These are phyloP conservation scores for Brachyhypopomus gauderio DNA, from an alignment of 2,113 vertebrate species.

Conservation along the genomic window DNA sequence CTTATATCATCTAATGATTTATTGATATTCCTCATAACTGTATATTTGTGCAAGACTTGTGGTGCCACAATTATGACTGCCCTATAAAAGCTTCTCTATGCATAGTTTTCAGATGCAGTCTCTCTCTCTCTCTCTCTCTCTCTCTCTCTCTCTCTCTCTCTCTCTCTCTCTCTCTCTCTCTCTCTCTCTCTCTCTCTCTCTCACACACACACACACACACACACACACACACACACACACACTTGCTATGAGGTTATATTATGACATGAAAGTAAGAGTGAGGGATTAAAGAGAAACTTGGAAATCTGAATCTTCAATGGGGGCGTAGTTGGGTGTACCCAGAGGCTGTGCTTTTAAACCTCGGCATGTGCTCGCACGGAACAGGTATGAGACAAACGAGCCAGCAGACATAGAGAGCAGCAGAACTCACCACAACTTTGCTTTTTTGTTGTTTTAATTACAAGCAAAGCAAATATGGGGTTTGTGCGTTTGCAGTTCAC, in stretches of 20 bases:
- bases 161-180: too few species aligned
- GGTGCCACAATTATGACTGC: not conserved
- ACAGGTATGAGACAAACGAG: conserved; percentile 47
- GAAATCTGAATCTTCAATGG: conserved; percentile 23
- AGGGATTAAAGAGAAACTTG: not conserved
- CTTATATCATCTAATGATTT: conserved; percentile 4
- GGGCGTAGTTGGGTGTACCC: conserved; percentile 59
- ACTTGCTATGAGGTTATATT: not conserved
- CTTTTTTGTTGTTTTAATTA: not conserved
- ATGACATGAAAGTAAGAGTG: not conserved
- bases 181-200: too few species aligned
- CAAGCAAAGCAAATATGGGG: not conserved
- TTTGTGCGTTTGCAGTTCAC: not conserved
- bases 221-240: not conserved
- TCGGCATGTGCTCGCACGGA: conserved; percentile 63
- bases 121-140: too few species aligned
- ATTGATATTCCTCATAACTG: not conserved
- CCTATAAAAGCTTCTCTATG: too few species aligned
- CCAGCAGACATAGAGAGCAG: conserved; percentile 5
- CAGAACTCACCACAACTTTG: not conserved
- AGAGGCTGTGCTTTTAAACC: conserved; percentile 54
- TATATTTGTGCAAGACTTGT: conserved; percentile 10
- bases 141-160: too few species aligned
- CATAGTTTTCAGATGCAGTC: not conserved
- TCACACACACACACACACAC: too few species aligned